Percentiles rank a stretch among this genome's conserved stretches.
Evolutionary conservation across 2,797 vertebrate species (phyloP).

Genomic region (Leontocebus nigricollis): DNA sequence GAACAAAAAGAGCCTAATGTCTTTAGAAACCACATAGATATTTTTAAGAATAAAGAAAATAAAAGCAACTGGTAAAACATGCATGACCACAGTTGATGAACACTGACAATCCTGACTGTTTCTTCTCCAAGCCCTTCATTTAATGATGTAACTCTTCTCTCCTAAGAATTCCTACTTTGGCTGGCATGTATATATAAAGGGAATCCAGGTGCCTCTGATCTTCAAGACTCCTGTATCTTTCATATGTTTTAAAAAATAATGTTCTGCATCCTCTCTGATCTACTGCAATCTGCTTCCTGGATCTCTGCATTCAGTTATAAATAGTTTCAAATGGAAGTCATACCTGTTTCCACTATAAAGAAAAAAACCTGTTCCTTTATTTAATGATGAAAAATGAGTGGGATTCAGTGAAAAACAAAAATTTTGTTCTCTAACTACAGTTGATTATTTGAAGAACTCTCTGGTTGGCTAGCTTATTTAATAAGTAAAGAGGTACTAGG

Average conservation of each 20-base stretch:
- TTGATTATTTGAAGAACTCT: not conserved
- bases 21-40: constrained; percentile 14
- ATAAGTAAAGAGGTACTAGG: not conserved
- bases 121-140: not conserved
- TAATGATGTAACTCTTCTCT: not conserved
- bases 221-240: not conserved
- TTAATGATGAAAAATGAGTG: not conserved
- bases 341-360: not conserved
- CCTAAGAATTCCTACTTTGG: not conserved
- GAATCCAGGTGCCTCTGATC: not conserved
- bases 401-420: not conserved
- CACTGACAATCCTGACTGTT: not conserved
- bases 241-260: not conserved
- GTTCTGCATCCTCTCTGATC: not conserved
- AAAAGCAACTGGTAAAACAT: not conserved
- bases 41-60: not conserved
- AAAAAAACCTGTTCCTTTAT: not conserved
- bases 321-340: not conserved
- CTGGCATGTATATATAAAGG: not conserved
- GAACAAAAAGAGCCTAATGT: constrained; percentile 19
- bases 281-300: not conserved
- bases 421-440: not conserved
- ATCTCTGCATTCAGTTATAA: not conserved
- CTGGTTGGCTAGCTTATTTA: not conserved
- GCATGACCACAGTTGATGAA: not conserved